Evolutionary conservation across 1,140 invertebrate genomes (phyloP), one percentile per base, ranked within the genome.

Genomic region (Drosophila parvula): DNA sequence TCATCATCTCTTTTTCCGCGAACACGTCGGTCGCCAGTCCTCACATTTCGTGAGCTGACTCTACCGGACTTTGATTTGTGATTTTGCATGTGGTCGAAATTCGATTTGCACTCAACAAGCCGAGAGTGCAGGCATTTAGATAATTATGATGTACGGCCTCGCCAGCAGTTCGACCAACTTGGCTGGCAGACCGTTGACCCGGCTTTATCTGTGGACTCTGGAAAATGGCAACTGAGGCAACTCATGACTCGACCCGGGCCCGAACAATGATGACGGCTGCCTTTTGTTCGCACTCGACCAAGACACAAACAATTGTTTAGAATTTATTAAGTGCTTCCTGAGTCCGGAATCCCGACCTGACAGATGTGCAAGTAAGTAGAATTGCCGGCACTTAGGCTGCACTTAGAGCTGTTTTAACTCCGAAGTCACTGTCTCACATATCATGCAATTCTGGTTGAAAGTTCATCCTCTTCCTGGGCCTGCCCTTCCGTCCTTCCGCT

Each of bases 241-340:
- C 53, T 40, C 9, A 27, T 22, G 27, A n/a, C 47, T 56, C 22
- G 6, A 12, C 16, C 36, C 32, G 16, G n/a, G 27, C 32, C 14
- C 51, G 61, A 56, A 86, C 79, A 79, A 71, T 78, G 62, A 62
- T 57, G 64, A 60, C 10, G 53, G 28, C 38, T 78, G 59, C 63
- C 70, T 69, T 83, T 86, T 86, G 82, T 86, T 86, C 75, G 64
- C 64, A 56, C 40, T 56, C 48, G 38, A 57, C 67, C 62, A 58
- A 69, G 76, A 82, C 64, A 60, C 74, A 71, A 60, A 74, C 76
- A 73, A 77, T 81, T 79, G 82, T 76, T 81, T 86, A 73, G 82
- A 71, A 88, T 86, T 86, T 86, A 86, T 86, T 81, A 86, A 86
- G 83, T 82, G 82, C 79, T 86, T 86, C 82, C 82, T 81, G 67